Base-by-base conservation (phyloP, 2,888 invertebrate species). In the Melanostoma scalare region DNA sequence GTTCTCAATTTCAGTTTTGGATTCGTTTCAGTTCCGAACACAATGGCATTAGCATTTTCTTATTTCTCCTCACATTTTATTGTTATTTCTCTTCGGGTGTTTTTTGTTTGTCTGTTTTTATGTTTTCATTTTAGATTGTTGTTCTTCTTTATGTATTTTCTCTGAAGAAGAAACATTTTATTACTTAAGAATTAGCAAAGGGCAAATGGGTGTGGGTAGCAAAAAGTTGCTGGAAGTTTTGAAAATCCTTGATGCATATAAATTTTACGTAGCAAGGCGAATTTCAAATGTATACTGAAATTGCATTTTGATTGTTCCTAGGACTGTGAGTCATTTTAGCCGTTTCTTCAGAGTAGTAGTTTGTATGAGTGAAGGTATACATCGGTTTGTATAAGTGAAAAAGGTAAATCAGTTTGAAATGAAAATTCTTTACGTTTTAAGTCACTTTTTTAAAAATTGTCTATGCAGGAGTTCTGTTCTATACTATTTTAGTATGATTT, bases 221-320 rank as follows among this genome's bases (percentile, higher is more conserved):
- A 3, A 20, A 42, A 33, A 20, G 56, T 56, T 52, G 65, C 44
- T 56, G 36, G 71, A 48, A 69, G 36, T 65, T 77, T 46, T 0
- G 31, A 63, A 73, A 78, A 69, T 78, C 52, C 73, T 73, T 68
- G 73, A 82, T 78, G 68, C 78, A 78, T 82, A 73, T 56, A 78
- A 77, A 52, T 78, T 20, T 82, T 73, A 82, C 58, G 78, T 40
- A 65, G 63, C 56, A 68, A 63, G 46, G 42, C 52, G 53, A 73
- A 69, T 78, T 78, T 68, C 63, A 65, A 78, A 73, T 68, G 73
- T 82, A 68, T 53, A 46, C 56, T 50, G 35, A 65, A 63, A 76
- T 76, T 69, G 76, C 76, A 69, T 61, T 76, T 69, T 38, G 61
- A 69, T 61, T 46, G 61, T 68, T 67, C 6, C 10, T 35, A 4